Evolutionary conservation across 2,888 invertebrate genomes (phyloP), one percentile per base, ranked within the genome.

Genomic region (Caenorhabditis sp.): DNA sequence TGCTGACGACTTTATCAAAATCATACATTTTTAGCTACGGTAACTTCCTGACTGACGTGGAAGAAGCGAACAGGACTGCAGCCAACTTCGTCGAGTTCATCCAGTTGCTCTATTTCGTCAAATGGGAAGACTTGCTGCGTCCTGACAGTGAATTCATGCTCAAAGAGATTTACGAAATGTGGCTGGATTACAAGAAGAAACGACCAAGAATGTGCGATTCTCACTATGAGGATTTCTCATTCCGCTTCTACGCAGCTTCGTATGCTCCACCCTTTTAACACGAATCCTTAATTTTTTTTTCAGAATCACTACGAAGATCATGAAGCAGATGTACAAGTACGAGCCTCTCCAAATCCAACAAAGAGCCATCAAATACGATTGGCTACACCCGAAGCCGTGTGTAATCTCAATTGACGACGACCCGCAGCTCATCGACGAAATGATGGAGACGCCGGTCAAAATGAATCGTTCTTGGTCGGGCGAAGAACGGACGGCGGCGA

Each of bases 281-380:
- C n/a, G n/a, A n/a, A n/a, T n/a, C n/a, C n/a, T n/a, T 43, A 15
- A 41, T n/a, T 39, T 32, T 11, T 11, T 20, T 58, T 32, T 30
- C 43, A 68, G 72, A 45, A 30, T 73, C 4, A 65, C 65, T n/a
- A 52, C 65, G 2, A 71, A 71, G 46, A 71, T 71, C 15, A 61
- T 62, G 11, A 39, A 62, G 30, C 24, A 53, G 5, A 24, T 62
- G 0, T 39, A 30, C 4, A 20, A 7, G 7, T 1, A 11, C 7
- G 59, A 59, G 20, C 13, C 45, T 0, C n/a, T 45, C 8, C 9
- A 26, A 32, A 17, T n/a, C 1, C 39, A n/a, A 27, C 46, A 52
- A 53, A 20, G 46, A 8, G 20, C 45, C 4, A 53, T 66, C 39
- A 13, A 15, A 20, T 48, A 52, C 39, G 59, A 70, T 15, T 70